Percentiles rank a stretch among this genome's conserved stretches.
phyloP scores from a whole-genome alignment of 2,113 vertebrate genomes.

The Menidia beryllina region DNA sequence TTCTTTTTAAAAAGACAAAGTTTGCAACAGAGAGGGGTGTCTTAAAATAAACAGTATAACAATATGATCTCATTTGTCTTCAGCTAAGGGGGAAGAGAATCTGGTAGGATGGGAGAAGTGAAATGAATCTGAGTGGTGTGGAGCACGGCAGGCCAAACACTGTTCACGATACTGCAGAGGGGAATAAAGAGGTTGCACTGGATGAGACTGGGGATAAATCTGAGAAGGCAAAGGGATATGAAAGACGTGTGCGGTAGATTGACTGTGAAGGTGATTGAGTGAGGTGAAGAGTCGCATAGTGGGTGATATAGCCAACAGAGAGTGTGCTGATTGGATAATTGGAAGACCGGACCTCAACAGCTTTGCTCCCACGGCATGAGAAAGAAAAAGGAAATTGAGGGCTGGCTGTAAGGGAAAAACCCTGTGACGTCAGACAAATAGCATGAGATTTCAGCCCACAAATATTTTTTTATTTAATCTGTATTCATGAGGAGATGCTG shows the following conservation, averaged over 20 bases:
- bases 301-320: slow-evolving; percentile 51
- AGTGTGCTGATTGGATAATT: slow-evolving; percentile 66
- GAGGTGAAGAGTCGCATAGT: slow-evolving; percentile 48
- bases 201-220: slow-evolving; percentile 20
- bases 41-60: neutral
- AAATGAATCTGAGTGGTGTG: neutral
- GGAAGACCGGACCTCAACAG: slow-evolving; percentile 49
- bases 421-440: slow-evolving; percentile 14
- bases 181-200: slow-evolving; percentile 19
- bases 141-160: neutral
- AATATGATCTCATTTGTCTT: neutral
- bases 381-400: slow-evolving; percentile 7
- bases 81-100: slow-evolving; percentile 1
- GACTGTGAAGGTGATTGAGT: slow-evolving; percentile 64
- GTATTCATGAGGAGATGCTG: too few species aligned
- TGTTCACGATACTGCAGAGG: slow-evolving; percentile 6
- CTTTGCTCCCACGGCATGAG: slow-evolving; percentile 5
- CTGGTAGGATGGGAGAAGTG: slow-evolving; percentile 10
- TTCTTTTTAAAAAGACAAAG: neutral
- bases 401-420: slow-evolving; percentile 8
- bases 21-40: neutral
- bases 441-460: too few species aligned
- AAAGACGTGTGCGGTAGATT: slow-evolving; percentile 49
- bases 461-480: too few species aligned
- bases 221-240: slow-evolving; percentile 40